Evolutionary conservation across 2,797 vertebrate genomes (phyloP).

Genomic region (Microctenopoma lineatum): DNA sequence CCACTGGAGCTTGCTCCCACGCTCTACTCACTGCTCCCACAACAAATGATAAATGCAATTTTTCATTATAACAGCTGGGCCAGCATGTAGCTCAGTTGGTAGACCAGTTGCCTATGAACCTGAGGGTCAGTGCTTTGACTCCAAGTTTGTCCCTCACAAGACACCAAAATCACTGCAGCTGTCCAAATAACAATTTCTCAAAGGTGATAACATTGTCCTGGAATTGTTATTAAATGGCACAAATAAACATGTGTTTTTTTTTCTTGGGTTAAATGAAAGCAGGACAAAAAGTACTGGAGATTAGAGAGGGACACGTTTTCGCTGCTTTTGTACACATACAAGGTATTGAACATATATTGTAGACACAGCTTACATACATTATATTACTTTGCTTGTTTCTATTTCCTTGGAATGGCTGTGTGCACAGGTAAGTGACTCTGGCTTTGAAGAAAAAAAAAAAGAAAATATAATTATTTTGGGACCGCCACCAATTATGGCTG

Average conservation of each 20-base stretch:
- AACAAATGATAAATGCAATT: slow-evolving; percentile 2
- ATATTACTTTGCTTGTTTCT: too few relatives aligned
- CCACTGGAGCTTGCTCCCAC: slow-evolving; percentile 3
- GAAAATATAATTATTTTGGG: slow-evolving; percentile 35
- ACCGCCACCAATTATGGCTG: slow-evolving; percentile 22
- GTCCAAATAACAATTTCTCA: too few relatives aligned
- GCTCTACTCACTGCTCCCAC: neutral
- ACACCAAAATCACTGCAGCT: too few relatives aligned
- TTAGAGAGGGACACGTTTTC: slow-evolving; percentile 5
- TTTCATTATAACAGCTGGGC: neutral
- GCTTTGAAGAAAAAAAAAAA: slow-evolving; percentile 25
- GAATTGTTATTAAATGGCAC: neutral
- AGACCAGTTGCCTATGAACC: too few relatives aligned
- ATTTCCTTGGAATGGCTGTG: neutral
- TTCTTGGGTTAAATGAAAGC: slow-evolving; percentile 28
- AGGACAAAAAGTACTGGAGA: slow-evolving; percentile 24
- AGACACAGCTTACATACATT: neutral
- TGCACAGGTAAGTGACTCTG: slow-evolving; percentile 53
- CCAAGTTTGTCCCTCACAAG: too few relatives aligned
- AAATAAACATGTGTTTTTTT: neutral
- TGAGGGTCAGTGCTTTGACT: too few relatives aligned
- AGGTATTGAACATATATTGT: too few relatives aligned
- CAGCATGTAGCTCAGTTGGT: too few relatives aligned
- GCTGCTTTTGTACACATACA: neutral
- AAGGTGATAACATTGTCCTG: neutral